A percentile compares a stretch with the other conserved stretches of the same genome.
Conservation (phyloP, 2,113 vertebrate species). For the Euleptes europaea region DNA sequence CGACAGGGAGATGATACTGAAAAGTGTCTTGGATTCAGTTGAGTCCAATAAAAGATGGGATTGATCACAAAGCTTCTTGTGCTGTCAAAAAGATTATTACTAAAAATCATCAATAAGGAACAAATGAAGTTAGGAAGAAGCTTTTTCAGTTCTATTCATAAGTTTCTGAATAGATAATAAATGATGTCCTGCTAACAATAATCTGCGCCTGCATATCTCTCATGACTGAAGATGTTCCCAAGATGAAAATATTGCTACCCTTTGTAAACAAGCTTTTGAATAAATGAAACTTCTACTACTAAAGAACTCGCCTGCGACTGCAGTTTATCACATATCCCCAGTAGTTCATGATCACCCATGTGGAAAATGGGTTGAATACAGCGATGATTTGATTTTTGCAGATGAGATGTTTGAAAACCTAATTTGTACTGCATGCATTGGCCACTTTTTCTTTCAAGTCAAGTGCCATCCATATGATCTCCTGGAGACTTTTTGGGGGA, state of each 20-base stretch:
- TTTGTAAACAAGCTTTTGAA: constrained; percentile 10
- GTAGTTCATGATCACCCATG: not conserved
- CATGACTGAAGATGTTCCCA: not conserved
- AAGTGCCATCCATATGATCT: too few species aligned
- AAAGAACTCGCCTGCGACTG: not conserved
- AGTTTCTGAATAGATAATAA: constrained; percentile 14
- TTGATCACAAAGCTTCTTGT: not conserved
- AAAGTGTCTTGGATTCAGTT: not conserved
- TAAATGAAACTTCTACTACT: not conserved
- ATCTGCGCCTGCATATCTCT: not conserved
- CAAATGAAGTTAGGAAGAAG: not conserved
- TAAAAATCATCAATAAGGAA: constrained; percentile 4
- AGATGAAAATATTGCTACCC: not conserved
- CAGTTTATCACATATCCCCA: not conserved
- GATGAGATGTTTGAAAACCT: too few species aligned
- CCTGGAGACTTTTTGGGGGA: too few species aligned
- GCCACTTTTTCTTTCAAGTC: too few species aligned
- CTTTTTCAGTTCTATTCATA: not conserved
- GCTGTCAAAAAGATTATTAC: not conserved
- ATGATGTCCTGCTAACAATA: constrained; percentile 10
- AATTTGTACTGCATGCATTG: too few species aligned
- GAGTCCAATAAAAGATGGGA: not conserved
- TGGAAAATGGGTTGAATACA: not conserved
- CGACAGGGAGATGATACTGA: not conserved
- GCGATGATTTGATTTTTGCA: not conserved